These are phyloP conservation scores for Sardina pilchardus DNA, from an alignment of 2,113 vertebrate species.

Conservation along the genomic window DNA sequence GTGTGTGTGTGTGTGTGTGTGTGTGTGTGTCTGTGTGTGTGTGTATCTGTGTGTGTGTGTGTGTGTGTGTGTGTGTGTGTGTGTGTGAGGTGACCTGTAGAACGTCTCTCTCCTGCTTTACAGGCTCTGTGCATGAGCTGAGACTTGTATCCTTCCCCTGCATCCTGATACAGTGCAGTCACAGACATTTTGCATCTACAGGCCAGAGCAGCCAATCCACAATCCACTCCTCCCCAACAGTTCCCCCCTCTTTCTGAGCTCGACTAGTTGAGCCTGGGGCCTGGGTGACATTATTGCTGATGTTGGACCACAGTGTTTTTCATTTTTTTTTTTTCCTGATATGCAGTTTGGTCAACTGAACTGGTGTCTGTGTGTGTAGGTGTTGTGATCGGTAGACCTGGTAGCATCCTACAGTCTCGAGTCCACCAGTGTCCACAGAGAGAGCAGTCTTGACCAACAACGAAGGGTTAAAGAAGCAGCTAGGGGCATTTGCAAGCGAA, in stretches of 20 bases:
- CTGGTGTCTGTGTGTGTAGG: conserved; percentile 60
- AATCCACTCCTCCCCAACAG: conserved; percentile 18
- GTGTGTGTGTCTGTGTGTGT: not conserved
- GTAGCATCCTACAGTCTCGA: conserved; percentile 41
- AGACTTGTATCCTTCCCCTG: not conserved
- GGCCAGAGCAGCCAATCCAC: conserved; percentile 41
- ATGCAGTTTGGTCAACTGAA: conserved; percentile 63
- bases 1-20: not conserved
- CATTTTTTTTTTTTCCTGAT: not conserved
- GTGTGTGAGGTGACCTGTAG: not conserved
- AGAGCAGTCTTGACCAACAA: conserved; percentile 54
- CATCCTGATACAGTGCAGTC: conserved; percentile 32
- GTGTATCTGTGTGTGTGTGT: not conserved
- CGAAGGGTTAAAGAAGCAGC: not conserved
- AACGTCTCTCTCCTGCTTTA: not conserved
- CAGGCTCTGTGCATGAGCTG: not conserved
- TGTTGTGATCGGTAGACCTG: conserved; percentile 66
- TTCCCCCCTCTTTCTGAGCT: conserved; percentile 35
- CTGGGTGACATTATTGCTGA: conserved; percentile 48
- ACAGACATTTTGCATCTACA: conserved; percentile 35
- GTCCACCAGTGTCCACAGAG: conserved; percentile 53
- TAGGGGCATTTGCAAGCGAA: conserved; percentile 68
- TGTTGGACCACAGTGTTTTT: conserved; percentile 53
- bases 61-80: not conserved
- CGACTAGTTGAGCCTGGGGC: conserved; percentile 47